A percentile compares a stretch with the other conserved stretches of the same genome.
Conservation (phyloP, 1,140 invertebrate genomes). For the Mizuhopecten yessoensis region DNA sequence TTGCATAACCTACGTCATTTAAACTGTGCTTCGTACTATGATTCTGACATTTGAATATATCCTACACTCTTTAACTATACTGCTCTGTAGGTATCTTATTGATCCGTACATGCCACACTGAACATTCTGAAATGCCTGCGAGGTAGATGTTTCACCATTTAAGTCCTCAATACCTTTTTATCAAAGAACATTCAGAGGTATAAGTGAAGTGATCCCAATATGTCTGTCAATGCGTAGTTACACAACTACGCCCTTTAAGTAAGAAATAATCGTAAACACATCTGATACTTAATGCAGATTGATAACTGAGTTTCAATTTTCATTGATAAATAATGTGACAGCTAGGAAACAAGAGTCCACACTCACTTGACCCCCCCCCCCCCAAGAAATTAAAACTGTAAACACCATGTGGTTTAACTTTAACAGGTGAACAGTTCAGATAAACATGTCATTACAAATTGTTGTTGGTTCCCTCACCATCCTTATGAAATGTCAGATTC, state of each 20-base stretch:
- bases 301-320: not conserved
- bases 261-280: not conserved
- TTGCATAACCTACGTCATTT: not conserved
- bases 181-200: not conserved
- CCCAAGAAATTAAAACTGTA: not conserved
- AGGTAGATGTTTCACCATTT: not conserved
- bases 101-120: not conserved
- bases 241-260: not conserved
- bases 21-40: not conserved
- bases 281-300: too few relatives aligned
- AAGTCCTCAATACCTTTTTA: not conserved
- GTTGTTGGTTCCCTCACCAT: not conserved
- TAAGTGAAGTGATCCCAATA: not conserved
- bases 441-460: not conserved
- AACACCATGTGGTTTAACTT: not conserved
- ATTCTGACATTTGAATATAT: not conserved
- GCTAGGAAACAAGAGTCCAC: not conserved
- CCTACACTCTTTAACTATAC: not conserved
- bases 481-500: not conserved
- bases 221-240: not conserved
- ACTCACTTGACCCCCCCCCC: not conserved
- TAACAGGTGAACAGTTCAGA: not conserved
- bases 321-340: constrained; percentile 1
- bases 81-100: not conserved
- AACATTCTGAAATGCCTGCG: constrained; percentile 7